A percentile compares a stretch with the other conserved stretches of the same genome.
These are phyloP conservation scores for Hippotragus niger DNA, from an alignment of 2,113 vertebrate genomes.

Conservation along the genomic window DNA sequence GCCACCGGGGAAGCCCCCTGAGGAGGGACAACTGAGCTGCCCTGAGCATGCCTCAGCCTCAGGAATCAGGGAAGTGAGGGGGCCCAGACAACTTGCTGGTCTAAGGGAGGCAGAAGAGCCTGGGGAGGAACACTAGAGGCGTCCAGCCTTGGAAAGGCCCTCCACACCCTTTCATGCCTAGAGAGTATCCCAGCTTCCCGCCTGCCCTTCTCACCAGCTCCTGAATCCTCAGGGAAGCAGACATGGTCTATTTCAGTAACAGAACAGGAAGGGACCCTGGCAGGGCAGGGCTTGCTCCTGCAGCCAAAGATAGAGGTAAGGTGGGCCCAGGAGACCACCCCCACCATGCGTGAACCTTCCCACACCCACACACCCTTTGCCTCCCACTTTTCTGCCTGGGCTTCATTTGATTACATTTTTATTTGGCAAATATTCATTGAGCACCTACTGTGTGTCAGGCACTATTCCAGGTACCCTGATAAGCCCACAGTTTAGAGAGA, in stretches of 20 bases:
- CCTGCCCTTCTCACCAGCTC: background rate
- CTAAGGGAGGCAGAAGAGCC: background rate
- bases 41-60: background rate
- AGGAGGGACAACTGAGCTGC: background rate
- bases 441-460: background rate
- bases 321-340: background rate
- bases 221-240: background rate
- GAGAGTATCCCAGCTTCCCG: background rate
- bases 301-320: background rate
- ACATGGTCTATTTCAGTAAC: background rate
- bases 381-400: background rate
- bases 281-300: background rate
- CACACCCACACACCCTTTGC: background rate
- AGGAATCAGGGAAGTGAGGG: accelerated
- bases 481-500: background rate
- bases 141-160: background rate
- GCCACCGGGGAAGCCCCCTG: background rate
- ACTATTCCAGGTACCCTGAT: background rate
- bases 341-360: background rate
- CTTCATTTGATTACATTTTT: background rate
- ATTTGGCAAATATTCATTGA: background rate
- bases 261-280: background rate
- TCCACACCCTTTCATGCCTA: no score
- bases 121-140: background rate
- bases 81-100: background rate